Base-by-base conservation (phyloP, 2,888 invertebrate species). In the Parasteatoda lunata region DNA sequence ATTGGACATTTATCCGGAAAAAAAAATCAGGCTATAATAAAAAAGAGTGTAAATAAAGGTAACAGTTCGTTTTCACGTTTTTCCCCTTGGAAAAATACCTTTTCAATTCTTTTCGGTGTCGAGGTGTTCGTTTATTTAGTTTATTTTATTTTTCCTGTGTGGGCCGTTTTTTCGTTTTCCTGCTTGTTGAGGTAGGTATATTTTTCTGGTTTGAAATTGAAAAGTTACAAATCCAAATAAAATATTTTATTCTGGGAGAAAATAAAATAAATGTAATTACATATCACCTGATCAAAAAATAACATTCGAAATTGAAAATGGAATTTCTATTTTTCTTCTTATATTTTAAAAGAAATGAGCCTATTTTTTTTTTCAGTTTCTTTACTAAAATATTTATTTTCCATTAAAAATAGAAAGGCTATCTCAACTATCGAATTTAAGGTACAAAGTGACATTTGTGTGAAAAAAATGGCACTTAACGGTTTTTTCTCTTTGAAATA, bases 1-100 rank as follows among this genome's bases (percentile, higher is more conserved):
- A 85, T 79, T 85, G 84, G 84, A 85, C 84, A 79, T 85, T 85
- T 85, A 85, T 85, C 84, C 79, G 79, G 48, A 79, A 79, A 85
- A 78, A 84, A 59, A 64, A 54, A 84, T 65, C 59, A 81, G 54
- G 59, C 51, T 75, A 75, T 51, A 82, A 49, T 76, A 76, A 84
- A 76, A 84, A 76, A 70, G 70, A 85, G 79, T 79, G 59, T 79
- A 85, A 85, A 79, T 76, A 84, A 84, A 84, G 69, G 84, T 69
- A 78, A 78, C 79, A 76, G 75, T 73, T 73, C 52, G 48, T 45
- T 51, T 75, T 75, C 75, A 72, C 76, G 79, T 54, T 59, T 30
- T 30, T 30, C 30, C 30, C 30, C 30, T 30, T 30, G 30, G 30
- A 85, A 65, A 85, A 85, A 85, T 70, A 52, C 79, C 79, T 79